phyloP scores from a whole-genome alignment of 2,888 invertebrate genomes.

The Linnaemya tessellans region DNA sequence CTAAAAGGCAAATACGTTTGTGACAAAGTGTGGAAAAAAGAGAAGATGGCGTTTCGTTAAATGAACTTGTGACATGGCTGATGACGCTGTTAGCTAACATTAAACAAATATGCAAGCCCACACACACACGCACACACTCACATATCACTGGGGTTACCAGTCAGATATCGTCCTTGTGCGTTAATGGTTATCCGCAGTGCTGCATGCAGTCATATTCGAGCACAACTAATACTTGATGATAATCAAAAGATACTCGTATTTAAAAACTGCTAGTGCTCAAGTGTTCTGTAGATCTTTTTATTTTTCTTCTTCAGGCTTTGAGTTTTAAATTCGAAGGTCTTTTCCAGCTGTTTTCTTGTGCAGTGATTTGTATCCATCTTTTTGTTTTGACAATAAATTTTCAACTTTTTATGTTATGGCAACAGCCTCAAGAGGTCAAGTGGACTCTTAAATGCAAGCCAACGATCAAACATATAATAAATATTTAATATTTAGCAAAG shows the following conservation, averaged over 20 bases:
- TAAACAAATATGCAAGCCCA: constrained; percentile 1
- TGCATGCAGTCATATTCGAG: neutral
- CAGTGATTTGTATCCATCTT: neutral
- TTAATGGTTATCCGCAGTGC: constrained; percentile 26
- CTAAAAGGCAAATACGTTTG: constrained; percentile 11
- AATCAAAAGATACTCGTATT: constrained; percentile 35
- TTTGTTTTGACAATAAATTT: constrained; percentile 38
- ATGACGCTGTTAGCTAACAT: constrained; percentile 11
- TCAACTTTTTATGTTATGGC: neutral
- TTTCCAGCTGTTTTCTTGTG: neutral
- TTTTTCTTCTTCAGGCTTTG: neutral
- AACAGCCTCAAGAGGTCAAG: constrained; percentile 9
- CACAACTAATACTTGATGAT: constrained; percentile 30
- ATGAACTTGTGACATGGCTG: constrained; percentile 65
- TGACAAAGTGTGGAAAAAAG: constrained; percentile 3
- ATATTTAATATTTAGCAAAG: neutral
- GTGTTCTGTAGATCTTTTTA: neutral
- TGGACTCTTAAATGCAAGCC: neutral
- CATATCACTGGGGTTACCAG: neutral
- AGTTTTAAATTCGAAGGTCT: constrained; percentile 13
- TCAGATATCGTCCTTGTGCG: constrained; percentile 13
- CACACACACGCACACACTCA: neutral
- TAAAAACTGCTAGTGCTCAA: constrained; percentile 22
- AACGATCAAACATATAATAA: neutral
- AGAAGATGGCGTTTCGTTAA: constrained; percentile 34